Conservation (phyloP, 2,797 vertebrate genomes). For the Danio choprae region DNA sequence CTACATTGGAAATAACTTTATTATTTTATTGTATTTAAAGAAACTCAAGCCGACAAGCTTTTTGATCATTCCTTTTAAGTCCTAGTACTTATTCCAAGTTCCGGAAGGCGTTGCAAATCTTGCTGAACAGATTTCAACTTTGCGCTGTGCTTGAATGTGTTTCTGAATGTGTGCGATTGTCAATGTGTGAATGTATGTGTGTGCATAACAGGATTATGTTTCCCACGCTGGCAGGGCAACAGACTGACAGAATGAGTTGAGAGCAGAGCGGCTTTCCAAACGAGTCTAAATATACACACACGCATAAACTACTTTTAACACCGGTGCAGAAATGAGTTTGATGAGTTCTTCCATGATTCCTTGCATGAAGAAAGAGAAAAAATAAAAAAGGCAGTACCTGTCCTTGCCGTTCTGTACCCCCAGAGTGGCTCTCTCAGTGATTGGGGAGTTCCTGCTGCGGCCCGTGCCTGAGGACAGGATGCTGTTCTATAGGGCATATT, state of each 20-base stretch:
- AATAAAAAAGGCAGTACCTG: slow-evolving; percentile 70
- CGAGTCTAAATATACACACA: slow-evolving; percentile 36
- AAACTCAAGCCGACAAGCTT: not conserved
- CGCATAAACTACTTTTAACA: slow-evolving; percentile 20
- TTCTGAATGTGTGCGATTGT: slow-evolving; percentile 31
- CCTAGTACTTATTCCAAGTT: slow-evolving; percentile 5
- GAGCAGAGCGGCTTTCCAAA: slow-evolving; percentile 45
- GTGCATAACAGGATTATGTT: slow-evolving; percentile 45
- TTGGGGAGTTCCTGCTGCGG: slow-evolving; percentile 81
- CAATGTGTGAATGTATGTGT: slow-evolving; percentile 35
- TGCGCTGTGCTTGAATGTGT: not conserved
- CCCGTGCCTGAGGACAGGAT: slow-evolving; percentile 82
- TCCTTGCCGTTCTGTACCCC: slow-evolving; percentile 86
- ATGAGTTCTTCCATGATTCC: slow-evolving; percentile 2
- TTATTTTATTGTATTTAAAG: slow-evolving; percentile 7
- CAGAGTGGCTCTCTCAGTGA: slow-evolving; percentile 77
- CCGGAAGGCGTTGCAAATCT: slow-evolving; percentile 29
- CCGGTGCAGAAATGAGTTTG: slow-evolving; percentile 10
- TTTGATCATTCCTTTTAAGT: slow-evolving; percentile 12
- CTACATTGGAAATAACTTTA: not conserved
- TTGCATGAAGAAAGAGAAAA: not conserved
- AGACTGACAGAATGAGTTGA: slow-evolving; percentile 42
- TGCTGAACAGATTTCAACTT: slow-evolving; percentile 37
- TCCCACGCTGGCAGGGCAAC: slow-evolving; percentile 39
- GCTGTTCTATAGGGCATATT: slow-evolving; percentile 76